Percentiles rank a stretch among this genome's conserved stretches.
phyloP scores from a whole-genome alignment of 2,113 vertebrate species.

The Taurulus bubalis region DNA sequence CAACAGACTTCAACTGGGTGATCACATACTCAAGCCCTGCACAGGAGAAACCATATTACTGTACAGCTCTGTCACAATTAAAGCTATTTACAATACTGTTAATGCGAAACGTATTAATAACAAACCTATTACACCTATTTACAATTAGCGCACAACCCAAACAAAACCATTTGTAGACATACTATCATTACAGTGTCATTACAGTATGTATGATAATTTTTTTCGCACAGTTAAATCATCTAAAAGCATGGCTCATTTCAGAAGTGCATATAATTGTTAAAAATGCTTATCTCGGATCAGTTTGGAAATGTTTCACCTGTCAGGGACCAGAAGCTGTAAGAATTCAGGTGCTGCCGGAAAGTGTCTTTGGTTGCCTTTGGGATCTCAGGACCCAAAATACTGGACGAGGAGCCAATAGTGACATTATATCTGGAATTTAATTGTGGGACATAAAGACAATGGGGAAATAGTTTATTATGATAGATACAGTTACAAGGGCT shows the following conservation, averaged over 20 bases:
- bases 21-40: constrained; percentile 95
- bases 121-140: background rate
- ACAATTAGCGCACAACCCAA: background rate
- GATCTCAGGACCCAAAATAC: constrained; percentile 92
- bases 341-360: constrained; percentile 89
- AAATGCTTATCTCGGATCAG: background rate
- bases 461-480: background rate
- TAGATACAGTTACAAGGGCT: background rate
- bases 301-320: constrained; percentile 85
- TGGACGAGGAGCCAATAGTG: constrained; percentile 91
- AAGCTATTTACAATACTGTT: background rate
- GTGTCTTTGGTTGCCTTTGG: constrained; percentile 89
- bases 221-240: background rate
- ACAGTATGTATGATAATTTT: background rate
- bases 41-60: constrained; percentile 20
- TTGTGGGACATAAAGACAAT: background rate
- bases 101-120: background rate
- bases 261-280: background rate
- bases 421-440: constrained; percentile 87
- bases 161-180: background rate
- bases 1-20: constrained; percentile 93
- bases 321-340: constrained; percentile 95
- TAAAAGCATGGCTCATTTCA: background rate
- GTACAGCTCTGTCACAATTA: background rate
- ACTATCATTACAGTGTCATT: background rate